Conservation (phyloP, 2,113 vertebrate genomes). For the Neogobius melanostomus region DNA sequence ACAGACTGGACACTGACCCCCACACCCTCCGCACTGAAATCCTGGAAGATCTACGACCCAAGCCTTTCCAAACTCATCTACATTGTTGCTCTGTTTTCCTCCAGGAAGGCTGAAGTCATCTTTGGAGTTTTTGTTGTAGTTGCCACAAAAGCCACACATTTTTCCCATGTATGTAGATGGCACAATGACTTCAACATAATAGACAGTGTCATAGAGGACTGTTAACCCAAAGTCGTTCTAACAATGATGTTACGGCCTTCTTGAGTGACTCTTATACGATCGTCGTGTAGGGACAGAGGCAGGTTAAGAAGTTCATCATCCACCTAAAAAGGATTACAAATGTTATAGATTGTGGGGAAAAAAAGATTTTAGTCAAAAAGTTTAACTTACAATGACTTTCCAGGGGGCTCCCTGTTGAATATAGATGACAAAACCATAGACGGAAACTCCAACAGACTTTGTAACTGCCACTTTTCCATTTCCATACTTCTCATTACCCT, state of each 20-base stretch:
- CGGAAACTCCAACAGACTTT: conserved; percentile 48
- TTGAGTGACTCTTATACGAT: conserved; percentile 56
- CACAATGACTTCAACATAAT: conserved; percentile 61
- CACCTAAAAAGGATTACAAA: conserved; percentile 47
- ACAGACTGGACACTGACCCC: conserved; percentile 46
- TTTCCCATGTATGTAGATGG: conserved; percentile 61
- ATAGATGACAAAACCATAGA: conserved; percentile 62
- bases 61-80: conserved; percentile 54
- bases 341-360: background rate
- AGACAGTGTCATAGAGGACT: conserved; percentile 66
- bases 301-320: conserved; percentile 64
- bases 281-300: conserved; percentile 54
- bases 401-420: conserved; percentile 57
- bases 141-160: conserved; percentile 74
- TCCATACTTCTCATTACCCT: conserved; percentile 63
- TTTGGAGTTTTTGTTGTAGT: conserved; percentile 59
- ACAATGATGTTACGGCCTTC: conserved; percentile 66
- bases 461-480: conserved; percentile 65
- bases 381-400: conserved; percentile 70
- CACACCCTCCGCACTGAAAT: conserved; percentile 44
- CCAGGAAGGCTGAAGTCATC: conserved; percentile 70
- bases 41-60: conserved; percentile 64
- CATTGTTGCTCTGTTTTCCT: conserved; percentile 1
- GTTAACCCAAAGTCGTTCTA: conserved; percentile 66
- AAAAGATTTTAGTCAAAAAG: background rate